These are phyloP conservation scores for Sceloporus tristichus DNA, from an alignment of 2,113 vertebrate genomes.

Conservation along the genomic window DNA sequence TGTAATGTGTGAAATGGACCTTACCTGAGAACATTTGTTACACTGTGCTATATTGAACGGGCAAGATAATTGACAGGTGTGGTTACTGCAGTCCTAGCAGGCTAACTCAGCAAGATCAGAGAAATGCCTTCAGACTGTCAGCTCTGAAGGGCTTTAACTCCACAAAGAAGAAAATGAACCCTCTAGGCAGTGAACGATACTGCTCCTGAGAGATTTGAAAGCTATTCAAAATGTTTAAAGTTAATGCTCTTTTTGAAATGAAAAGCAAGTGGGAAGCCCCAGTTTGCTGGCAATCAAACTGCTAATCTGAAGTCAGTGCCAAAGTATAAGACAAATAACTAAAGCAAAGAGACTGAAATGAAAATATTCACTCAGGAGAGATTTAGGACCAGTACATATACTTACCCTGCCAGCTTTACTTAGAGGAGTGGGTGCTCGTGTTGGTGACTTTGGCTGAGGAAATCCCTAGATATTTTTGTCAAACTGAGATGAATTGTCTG, in stretches of 20 bases:
- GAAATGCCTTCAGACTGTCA: conserved; percentile 3
- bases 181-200: neutral
- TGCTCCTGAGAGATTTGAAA: conserved; percentile 14
- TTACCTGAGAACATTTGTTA: neutral
- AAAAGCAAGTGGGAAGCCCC: neutral
- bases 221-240: conserved; percentile 30
- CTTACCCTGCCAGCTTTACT: neutral
- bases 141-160: neutral
- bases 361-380: neutral
- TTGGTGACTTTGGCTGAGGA: too few relatives aligned
- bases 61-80: neutral
- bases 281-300: neutral
- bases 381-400: neutral
- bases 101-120: neutral
- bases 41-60: neutral
- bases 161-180: conserved; percentile 3
- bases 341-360: neutral
- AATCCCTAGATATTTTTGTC: too few relatives aligned
- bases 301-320: neutral
- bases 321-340: conserved; percentile 6
- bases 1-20: neutral
- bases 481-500: too few relatives aligned
- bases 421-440: neutral
- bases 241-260: conserved; percentile 15
- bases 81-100: neutral